Percentiles rank a stretch among this genome's conserved stretches.
Conservation (phyloP, 1,140 invertebrate genomes). For the Brachionus koreanus region DNA sequence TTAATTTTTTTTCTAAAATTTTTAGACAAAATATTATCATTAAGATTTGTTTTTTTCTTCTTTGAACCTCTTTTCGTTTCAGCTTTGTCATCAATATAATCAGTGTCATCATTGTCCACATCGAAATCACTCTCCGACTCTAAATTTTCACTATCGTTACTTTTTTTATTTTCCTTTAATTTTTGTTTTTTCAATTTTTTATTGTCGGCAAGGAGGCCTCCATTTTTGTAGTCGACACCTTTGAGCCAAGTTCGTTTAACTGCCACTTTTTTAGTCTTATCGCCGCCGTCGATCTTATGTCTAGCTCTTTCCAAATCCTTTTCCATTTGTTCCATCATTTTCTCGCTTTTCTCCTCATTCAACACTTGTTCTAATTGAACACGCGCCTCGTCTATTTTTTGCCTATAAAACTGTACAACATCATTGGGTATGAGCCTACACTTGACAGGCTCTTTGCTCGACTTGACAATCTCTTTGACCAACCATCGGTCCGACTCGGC, state of each 20-base stretch:
- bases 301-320: constrained; percentile 15
- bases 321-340: constrained; percentile 44
- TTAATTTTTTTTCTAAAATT: neutral
- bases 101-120: neutral
- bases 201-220: neutral
- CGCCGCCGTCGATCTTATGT: neutral
- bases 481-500: neutral
- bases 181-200: constrained; percentile 25
- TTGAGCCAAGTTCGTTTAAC: constrained; percentile 1
- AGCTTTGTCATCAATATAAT: constrained; percentile 20
- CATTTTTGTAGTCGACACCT: constrained; percentile 23
- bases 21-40: constrained; percentile 24
- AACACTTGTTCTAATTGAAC: neutral
- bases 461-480: constrained; percentile 43
- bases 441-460: constrained; percentile 30
- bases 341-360: constrained; percentile 5
- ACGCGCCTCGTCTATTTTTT: neutral
- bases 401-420: constrained; percentile 23
- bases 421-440: constrained; percentile 19
- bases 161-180: neutral
- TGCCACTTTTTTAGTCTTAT: neutral
- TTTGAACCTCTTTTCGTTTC: neutral
- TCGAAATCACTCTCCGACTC: neutral
- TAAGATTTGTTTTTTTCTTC: neutral
- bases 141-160: neutral